phyloP scores from a whole-genome alignment of 2,113 vertebrate species.

The Mixornis gularis region DNA sequence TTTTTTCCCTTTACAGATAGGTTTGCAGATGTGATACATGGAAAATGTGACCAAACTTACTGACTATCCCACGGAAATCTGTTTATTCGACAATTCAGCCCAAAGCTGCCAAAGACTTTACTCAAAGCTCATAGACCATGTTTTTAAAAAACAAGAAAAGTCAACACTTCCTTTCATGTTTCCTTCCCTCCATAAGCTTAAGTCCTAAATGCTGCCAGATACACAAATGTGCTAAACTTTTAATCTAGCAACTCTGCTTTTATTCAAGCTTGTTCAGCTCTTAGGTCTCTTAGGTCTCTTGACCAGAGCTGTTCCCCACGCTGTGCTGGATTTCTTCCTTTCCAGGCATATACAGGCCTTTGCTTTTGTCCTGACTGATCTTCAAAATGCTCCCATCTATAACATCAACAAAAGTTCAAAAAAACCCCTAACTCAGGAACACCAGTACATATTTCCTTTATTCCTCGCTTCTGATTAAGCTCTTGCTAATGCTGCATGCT shows the following conservation, averaged over 20 bases:
- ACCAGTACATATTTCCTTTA: neutral
- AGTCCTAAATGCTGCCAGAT: neutral
- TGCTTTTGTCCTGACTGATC: neutral
- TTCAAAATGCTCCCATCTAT: neutral
- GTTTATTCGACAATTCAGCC: neutral
- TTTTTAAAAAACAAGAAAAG: neutral
- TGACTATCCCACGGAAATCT: neutral
- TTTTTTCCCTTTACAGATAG: neutral
- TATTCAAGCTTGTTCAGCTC: neutral
- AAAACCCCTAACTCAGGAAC: neutral
- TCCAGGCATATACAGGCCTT: neutral
- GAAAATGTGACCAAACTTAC: neutral
- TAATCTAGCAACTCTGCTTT: neutral
- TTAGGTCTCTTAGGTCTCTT: neutral
- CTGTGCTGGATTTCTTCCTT: neutral
- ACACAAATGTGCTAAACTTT: neutral
- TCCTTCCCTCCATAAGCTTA: neutral
- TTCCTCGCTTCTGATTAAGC: neutral
- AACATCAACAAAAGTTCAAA: neutral
- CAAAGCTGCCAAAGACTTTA: neutral
- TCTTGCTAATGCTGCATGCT: neutral
- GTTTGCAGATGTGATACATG: accelerated
- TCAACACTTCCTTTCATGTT: neutral
- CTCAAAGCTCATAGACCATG: neutral
- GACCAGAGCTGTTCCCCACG: neutral